Evolutionary conservation across 2,797 vertebrate genomes (phyloP).

Genomic region (Champsocephalus gunnari): DNA sequence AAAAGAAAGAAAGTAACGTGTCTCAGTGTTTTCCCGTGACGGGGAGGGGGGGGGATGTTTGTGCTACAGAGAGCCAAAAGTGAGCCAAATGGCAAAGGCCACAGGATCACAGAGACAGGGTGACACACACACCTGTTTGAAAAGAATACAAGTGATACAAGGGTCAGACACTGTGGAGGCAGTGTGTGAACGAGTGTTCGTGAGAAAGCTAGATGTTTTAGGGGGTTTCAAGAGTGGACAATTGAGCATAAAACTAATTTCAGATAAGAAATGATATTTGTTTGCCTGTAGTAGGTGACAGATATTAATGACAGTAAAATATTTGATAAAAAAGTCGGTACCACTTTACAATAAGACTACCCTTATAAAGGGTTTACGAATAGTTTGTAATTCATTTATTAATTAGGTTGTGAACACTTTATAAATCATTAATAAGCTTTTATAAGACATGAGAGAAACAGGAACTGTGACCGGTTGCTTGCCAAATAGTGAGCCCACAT

Average conservation of each 20-base stretch:
- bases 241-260: no score
- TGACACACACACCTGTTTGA: conserved; percentile 51
- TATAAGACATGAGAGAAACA: no score
- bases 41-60: not conserved
- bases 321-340: not conserved
- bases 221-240: not conserved
- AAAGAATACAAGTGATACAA: conserved; percentile 5
- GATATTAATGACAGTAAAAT: not conserved
- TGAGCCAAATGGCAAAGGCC: conserved; percentile 48
- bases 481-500: no score
- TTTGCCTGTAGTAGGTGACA: not conserved
- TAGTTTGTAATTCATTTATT: no score
- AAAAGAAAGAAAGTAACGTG: conserved; percentile 29
- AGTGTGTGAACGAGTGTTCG: conserved; percentile 4
- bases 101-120: not conserved
- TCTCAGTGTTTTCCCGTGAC: not conserved
- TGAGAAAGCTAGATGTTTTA: conserved; percentile 1
- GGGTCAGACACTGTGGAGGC: not conserved
- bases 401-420: no score
- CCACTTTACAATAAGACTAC: no score
- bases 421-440: no score
- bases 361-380: no score
- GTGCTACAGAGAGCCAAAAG: conserved; percentile 19
- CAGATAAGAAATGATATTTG: not conserved
- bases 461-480: no score